Evolutionary conservation across 2,113 vertebrate species (phyloP), one percentile per base, ranked within the genome.

Genomic region (Zosterops hypoxanthus): DNA sequence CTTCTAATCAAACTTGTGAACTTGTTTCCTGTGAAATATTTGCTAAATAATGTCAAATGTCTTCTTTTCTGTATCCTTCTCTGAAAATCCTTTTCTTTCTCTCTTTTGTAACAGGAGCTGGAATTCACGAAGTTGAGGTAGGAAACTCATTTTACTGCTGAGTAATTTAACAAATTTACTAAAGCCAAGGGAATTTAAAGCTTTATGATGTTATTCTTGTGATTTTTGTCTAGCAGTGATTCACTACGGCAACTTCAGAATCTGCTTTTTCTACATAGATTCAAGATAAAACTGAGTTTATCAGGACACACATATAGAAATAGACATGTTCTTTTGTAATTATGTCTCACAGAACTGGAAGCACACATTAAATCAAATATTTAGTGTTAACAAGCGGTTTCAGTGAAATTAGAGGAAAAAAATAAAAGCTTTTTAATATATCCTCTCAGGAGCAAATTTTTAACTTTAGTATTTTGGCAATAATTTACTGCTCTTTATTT

Each of bases 101-200:
- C 22, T 86, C 11, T 82, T 90, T 91, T 82, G 17, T 68, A 77
- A 94, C 91, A 97, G 97, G 95, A 92, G 42, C 52, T 92, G 91
- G 84, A 94, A 86, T 95, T 95, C 68, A 91, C 70, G 53, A 96
- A 88, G 94, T 94, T 97, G 96, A 97, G 97, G 97, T 97, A 97
- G 73, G 95, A 97, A 77, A 61, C 18, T 36, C 4, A 68, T 82
- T 83, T 84, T 70, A 25, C 85, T 95, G 52, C n/a, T 63, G 42
- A 5, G 19, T 65, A 83, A 86, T 73, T 72, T 23, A 73, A 33
- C 2, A 42, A 81, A 15, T 33, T 81, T 86, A 39, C 22, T 91
- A 92, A 71, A 75, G 12, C 1, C 9, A 47, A 22, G 8, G 42
- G 1, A 44, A 79, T 42, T 71, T 71, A 64, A 81, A 60, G 5